Conservation (phyloP, 2,888 invertebrate species). For the Magallana nippona region DNA sequence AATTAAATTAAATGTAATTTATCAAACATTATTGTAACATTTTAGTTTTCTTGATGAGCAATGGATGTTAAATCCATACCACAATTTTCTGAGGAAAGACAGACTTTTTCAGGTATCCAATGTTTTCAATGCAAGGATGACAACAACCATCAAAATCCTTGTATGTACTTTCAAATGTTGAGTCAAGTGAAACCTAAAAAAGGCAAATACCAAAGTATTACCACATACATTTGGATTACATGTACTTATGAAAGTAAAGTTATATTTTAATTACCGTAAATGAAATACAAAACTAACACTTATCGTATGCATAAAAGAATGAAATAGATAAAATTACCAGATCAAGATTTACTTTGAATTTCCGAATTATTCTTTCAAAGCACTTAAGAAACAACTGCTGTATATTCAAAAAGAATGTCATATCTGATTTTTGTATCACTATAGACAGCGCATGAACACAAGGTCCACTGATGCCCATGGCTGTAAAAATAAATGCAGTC, state of each 20-base stretch:
- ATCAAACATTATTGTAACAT: too few species aligned
- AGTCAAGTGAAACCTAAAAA: slow-evolving; percentile 8
- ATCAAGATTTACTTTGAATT: slow-evolving; percentile 72
- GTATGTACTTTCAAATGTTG: slow-evolving; percentile 8
- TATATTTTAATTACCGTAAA: neutral
- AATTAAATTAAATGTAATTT: too few species aligned
- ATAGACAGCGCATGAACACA: slow-evolving; percentile 73
- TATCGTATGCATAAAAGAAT: neutral
- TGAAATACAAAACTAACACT: neutral
- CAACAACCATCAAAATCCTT: neutral
- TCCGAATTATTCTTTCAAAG: slow-evolving; percentile 70
- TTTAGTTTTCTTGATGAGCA: too few species aligned
- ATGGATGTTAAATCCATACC: neutral
- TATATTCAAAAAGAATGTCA: slow-evolving; percentile 69
- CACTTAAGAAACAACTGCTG: slow-evolving; percentile 70
- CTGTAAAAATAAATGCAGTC: slow-evolving; percentile 76
- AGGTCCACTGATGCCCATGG: slow-evolving; percentile 66
- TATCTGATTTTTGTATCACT: slow-evolving; percentile 68
- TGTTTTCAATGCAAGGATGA: neutral
- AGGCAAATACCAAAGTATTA: neutral
- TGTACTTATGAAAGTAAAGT: neutral
- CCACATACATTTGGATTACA: too few species aligned
- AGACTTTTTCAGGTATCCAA: neutral
- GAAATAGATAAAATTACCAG: slow-evolving; percentile 64
- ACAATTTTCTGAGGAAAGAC: slow-evolving; percentile 29